Evolutionary conservation across 2,797 vertebrate species (phyloP).

Genomic region (Pseudochirops corinnae): DNA sequence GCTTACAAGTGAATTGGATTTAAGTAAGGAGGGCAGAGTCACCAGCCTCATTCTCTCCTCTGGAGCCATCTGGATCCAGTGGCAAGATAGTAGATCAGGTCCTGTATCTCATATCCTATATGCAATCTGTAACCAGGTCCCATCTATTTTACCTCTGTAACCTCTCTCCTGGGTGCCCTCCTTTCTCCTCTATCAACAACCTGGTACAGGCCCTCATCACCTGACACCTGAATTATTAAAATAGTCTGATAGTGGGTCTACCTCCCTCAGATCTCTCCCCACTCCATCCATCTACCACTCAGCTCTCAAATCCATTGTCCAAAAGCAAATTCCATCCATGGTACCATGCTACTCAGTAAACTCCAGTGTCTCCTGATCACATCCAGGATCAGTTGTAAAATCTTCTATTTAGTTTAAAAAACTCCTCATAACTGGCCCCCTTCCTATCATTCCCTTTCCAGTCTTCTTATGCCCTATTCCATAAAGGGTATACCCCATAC

Average conservation of each 20-base stretch:
- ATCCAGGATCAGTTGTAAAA: not conserved
- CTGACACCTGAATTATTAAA: not conserved
- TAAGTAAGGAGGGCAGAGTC: too few species aligned
- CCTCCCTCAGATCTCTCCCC: not conserved
- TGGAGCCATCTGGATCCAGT: too few species aligned
- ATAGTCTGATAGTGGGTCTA: accelerated
- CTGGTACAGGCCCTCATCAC: slow-evolving; percentile 16
- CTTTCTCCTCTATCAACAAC: slow-evolving; percentile 67
- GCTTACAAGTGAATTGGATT: too few species aligned
- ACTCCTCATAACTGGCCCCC: not conserved
- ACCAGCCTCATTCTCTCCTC: too few species aligned
- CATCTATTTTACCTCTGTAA: slow-evolving; percentile 7
- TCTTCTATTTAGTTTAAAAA: not conserved
- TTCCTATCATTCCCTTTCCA: not conserved
- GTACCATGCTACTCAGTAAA: not conserved
- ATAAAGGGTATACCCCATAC: not conserved
- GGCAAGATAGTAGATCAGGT: too few species aligned
- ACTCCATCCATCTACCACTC: not conserved
- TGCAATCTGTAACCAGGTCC: slow-evolving; percentile 20
- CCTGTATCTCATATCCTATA: not conserved
- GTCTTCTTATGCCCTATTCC: not conserved
- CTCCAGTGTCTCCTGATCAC: not conserved
- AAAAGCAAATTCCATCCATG: not conserved
- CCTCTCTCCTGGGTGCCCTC: slow-evolving; percentile 39
- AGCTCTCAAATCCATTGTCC: not conserved